A percentile compares a stretch with the other conserved stretches of the same genome.
These are phyloP conservation scores for Ctenoplectra terminalis DNA, from an alignment of 1,140 invertebrate genomes.

Conservation along the genomic window DNA sequence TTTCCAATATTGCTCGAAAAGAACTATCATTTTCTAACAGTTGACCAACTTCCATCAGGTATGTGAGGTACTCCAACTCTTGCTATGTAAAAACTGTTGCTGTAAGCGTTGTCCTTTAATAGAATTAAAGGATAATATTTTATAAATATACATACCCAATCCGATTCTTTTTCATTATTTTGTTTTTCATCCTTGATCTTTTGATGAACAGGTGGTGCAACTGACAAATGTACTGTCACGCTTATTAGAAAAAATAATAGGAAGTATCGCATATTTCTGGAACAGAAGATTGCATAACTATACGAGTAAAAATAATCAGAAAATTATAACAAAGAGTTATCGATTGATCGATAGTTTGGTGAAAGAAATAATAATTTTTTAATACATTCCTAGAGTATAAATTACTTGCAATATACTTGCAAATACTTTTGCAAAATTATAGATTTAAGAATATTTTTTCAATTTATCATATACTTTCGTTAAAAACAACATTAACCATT, in stretches of 20 bases:
- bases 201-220: conserved; percentile 77
- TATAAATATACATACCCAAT: too few relatives aligned
- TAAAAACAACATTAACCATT: background rate
- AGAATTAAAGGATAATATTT: background rate
- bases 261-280: conserved; percentile 57
- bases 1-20: conserved; percentile 92
- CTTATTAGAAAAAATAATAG: conserved; percentile 48
- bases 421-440: background rate
- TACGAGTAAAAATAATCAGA: background rate
- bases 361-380: too few relatives aligned
- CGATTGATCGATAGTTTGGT: too few relatives aligned
- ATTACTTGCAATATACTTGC: background rate
- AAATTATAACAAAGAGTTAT: background rate
- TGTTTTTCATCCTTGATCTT: conserved; percentile 65
- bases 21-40: conserved; percentile 92
- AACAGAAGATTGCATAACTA: background rate
- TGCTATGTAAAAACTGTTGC: conserved; percentile 61
- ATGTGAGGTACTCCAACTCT: conserved; percentile 91
- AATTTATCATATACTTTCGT: background rate
- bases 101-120: background rate
- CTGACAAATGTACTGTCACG: conserved; percentile 69
- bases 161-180: conserved; percentile 59
- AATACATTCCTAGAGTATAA: background rate
- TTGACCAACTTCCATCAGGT: conserved; percentile 93
- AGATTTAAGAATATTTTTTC: background rate